A percentile compares a stretch with the other conserved stretches of the same genome.
These are phyloP conservation scores for Adelges cooleyi DNA, from an alignment of 1,140 invertebrate genomes.

Conservation along the genomic window DNA sequence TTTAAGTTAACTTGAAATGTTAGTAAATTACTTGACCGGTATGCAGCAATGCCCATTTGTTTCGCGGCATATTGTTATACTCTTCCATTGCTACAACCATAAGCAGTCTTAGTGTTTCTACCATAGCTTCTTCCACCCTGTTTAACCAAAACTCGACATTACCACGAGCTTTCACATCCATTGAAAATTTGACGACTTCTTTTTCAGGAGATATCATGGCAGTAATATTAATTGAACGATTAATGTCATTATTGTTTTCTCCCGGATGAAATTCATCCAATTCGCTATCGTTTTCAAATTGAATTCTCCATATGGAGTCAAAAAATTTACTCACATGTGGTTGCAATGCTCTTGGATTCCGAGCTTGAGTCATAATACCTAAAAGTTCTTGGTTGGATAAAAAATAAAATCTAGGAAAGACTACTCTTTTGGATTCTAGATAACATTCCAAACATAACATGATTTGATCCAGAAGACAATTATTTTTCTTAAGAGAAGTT, in stretches of 20 bases:
- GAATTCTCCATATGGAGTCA: constrained; percentile 56
- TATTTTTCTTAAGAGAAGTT: constrained; percentile 79
- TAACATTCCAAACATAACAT: constrained; percentile 88
- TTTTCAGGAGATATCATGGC: constrained; percentile 81
- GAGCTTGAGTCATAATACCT: constrained; percentile 92
- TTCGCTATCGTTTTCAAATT: constrained; percentile 32
- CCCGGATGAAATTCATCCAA: not conserved
- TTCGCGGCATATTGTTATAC: constrained; percentile 43
- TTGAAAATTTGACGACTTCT: constrained; percentile 55
- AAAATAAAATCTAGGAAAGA: constrained; percentile 94
- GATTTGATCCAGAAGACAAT: constrained; percentile 72
- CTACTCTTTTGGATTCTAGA: constrained; percentile 87
- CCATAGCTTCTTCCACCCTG: constrained; percentile 78
- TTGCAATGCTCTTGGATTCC: constrained; percentile 87
- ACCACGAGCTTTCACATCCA: constrained; percentile 58
- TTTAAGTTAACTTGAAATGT: not conserved
- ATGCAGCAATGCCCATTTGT: constrained; percentile 50
- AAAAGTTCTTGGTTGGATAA: constrained; percentile 91
- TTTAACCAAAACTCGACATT: constrained; percentile 81
- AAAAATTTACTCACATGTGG: constrained; percentile 81
- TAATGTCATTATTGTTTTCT: constrained; percentile 17
- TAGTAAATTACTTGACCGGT: constrained; percentile 44
- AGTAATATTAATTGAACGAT: constrained; percentile 56
- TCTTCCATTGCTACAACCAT: constrained; percentile 63
- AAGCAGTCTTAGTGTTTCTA: constrained; percentile 53